phyloP scores from a whole-genome alignment of 2,113 vertebrate species.

The Trachemys scripta region DNA sequence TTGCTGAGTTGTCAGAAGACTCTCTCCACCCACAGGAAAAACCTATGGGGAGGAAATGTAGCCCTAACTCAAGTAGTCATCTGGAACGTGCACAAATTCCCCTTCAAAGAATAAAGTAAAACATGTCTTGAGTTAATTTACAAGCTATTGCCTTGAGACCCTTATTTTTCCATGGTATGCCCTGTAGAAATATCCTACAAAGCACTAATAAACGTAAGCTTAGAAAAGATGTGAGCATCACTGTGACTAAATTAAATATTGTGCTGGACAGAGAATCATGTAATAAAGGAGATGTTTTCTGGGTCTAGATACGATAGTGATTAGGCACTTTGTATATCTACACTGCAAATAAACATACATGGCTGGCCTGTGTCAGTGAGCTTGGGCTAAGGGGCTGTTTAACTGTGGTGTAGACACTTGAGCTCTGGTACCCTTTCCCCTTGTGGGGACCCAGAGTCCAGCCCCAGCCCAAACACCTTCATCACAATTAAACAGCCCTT shows the following conservation, averaged over 20 bases:
- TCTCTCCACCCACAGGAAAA: neutral
- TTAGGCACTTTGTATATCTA: neutral
- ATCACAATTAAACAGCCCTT: neutral
- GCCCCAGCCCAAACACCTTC: neutral
- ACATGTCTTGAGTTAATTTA: neutral
- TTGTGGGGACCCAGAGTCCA: neutral
- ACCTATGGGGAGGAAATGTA: neutral
- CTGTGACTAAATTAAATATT: fast-evolving
- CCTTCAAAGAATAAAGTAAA: neutral
- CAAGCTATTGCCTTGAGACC: neutral
- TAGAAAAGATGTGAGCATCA: neutral
- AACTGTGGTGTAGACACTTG: neutral
- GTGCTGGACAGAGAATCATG: neutral
- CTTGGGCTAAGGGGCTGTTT: neutral
- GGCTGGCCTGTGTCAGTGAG: neutral
- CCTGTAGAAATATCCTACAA: neutral
- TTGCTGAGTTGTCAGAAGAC: neutral
- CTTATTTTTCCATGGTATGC: neutral
- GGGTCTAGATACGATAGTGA: neutral
- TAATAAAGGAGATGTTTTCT: neutral
- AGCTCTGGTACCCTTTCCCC: neutral
- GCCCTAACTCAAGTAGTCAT: neutral
- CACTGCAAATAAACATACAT: neutral
- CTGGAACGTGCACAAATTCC: neutral
- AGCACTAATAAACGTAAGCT: neutral